A percentile compares a stretch with the other conserved stretches of the same genome.
Conservation (phyloP, 2,113 vertebrate genomes). For the Anarhynchus alexandrinus region DNA sequence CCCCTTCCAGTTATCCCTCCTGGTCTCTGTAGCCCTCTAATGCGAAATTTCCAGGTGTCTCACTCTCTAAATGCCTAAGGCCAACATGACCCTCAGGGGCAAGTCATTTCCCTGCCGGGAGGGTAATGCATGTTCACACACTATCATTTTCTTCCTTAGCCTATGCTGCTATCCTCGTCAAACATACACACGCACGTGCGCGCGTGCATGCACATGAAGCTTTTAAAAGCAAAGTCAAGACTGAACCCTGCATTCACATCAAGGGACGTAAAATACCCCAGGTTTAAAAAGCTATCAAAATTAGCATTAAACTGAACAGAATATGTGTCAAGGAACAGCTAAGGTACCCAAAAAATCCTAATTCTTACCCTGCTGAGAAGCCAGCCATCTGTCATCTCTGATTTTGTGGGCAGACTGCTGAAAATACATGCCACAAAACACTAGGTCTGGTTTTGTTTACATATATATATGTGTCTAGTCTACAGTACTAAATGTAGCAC, state of each 20-base stretch:
- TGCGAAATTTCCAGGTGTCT: slow-evolving; percentile 21
- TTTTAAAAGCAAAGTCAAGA: slow-evolving; percentile 6
- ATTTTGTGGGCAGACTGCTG: not conserved
- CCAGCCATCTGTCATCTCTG: not conserved
- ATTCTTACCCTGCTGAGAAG: not conserved
- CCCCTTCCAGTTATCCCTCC: not conserved
- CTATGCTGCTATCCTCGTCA: slow-evolving; percentile 21
- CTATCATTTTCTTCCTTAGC: slow-evolving; percentile 33
- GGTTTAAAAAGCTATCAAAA: not conserved
- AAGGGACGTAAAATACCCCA: not conserved
- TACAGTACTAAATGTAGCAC: not conserved
- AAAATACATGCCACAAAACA: not conserved
- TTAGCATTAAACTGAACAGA: not conserved
- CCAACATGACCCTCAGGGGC: not conserved
- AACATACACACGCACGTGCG: not conserved
- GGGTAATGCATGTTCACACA: slow-evolving; percentile 14
- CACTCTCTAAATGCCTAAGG: slow-evolving; percentile 20
- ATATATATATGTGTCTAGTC: not conserved
- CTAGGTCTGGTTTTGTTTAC: slow-evolving; percentile 7
- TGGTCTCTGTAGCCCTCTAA: not conserved
- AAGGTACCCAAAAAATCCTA: not conserved
- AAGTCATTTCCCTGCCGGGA: not conserved
- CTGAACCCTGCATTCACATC: not conserved
- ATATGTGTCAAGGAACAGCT: not conserved
- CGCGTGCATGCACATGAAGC: rapidly evolving